phyloP scores from a whole-genome alignment of 2,797 vertebrate species.

The Peromyscus eremicus region DNA sequence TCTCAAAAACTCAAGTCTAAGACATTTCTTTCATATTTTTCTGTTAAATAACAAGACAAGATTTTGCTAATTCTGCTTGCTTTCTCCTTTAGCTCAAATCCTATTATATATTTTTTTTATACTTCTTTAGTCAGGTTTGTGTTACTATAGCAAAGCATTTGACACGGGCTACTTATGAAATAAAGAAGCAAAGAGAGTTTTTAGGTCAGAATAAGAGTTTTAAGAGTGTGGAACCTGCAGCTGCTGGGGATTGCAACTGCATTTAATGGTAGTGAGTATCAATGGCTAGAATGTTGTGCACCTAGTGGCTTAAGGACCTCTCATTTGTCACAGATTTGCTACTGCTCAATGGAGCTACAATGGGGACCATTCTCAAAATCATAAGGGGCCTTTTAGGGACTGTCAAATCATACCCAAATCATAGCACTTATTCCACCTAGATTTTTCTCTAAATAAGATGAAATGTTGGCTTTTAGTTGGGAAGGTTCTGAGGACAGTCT shows the following conservation, averaged over 20 bases:
- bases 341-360: no score
- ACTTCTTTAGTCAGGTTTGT: background rate
- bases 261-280: background rate
- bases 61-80: background rate
- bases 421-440: background rate
- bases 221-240: background rate
- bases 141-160: background rate
- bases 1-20: background rate
- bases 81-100: background rate
- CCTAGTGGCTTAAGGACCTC: background rate
- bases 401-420: background rate
- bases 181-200: background rate
- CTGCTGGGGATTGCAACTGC: background rate
- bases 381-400: background rate
- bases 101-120: background rate
- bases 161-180: background rate
- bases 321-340: background rate
- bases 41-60: slow-evolving; percentile 17
- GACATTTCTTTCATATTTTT: background rate
- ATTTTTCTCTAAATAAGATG: slow-evolving; percentile 17
- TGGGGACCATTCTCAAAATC: background rate
- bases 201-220: background rate
- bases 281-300: background rate
- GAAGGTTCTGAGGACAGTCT: background rate
- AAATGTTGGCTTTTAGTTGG: background rate